Percentiles rank a stretch among this genome's conserved stretches.
Evolutionary conservation across 2,797 vertebrate genomes (phyloP).

Genomic region (Tachyglossus aculeatus): DNA sequence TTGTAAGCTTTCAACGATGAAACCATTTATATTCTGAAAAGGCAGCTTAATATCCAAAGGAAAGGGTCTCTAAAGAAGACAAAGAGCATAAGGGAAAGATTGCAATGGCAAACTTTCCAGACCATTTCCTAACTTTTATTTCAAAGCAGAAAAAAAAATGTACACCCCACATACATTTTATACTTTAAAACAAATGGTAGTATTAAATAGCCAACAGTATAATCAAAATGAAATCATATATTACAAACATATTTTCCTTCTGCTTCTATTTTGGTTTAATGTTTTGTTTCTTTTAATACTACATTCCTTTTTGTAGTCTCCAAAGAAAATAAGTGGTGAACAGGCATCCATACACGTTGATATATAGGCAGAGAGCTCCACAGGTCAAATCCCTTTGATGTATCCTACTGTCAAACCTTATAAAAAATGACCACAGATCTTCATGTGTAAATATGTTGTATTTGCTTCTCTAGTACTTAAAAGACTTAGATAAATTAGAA

Average conservation of each 20-base stretch:
- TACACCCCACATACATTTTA: no score
- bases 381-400: slow-evolving; percentile 46
- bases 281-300: slow-evolving; percentile 15
- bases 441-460: slow-evolving; percentile 53
- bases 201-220: slow-evolving; percentile 22
- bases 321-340: slow-evolving; percentile 21
- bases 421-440: slow-evolving; percentile 53
- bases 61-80: no score
- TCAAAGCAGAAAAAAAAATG: slow-evolving; percentile 29
- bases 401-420: slow-evolving; percentile 30
- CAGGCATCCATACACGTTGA: slow-evolving; percentile 20
- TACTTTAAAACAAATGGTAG: slow-evolving; percentile 7
- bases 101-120: neutral
- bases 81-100: slow-evolving; percentile 43
- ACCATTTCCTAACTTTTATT: slow-evolving; percentile 28
- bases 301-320: neutral
- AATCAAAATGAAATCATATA: neutral
- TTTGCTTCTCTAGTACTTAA: slow-evolving; percentile 59
- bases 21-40: no score
- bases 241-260: neutral
- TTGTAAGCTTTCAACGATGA: no score
- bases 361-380: slow-evolving; percentile 22
- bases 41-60: no score
- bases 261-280: neutral
- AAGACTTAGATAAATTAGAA: slow-evolving; percentile 53